phyloP scores from a whole-genome alignment of 2,888 invertebrate species.

The Cheilosia scutellata region DNA sequence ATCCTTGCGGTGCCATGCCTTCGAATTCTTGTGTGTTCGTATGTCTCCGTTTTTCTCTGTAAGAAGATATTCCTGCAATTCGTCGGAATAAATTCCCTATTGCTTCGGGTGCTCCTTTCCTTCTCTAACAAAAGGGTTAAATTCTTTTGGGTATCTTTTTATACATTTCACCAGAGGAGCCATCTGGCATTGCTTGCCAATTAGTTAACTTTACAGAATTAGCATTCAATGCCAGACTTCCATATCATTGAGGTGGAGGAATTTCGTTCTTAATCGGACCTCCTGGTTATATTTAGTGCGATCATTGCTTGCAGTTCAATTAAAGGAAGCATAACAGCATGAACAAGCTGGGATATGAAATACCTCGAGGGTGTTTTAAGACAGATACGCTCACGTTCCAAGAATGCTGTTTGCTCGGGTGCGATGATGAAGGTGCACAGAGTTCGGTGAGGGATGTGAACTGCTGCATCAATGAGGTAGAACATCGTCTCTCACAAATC shows the following conservation, averaged over 20 bases:
- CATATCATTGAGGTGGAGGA: conserved; percentile 36
- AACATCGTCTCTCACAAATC: conserved; percentile 41
- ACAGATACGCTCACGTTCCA: conserved; percentile 35
- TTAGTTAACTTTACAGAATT: conserved; percentile 62
- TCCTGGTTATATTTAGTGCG: conserved; percentile 14
- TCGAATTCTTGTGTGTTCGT: conserved; percentile 19
- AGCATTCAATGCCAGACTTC: conserved; percentile 52
- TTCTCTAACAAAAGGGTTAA: conserved; percentile 10
- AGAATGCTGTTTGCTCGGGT: conserved; percentile 17
- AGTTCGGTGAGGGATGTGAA: not conserved
- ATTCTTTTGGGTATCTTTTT: not conserved
- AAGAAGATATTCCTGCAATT: conserved; percentile 43
- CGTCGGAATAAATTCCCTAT: conserved; percentile 26
- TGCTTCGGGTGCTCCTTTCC: not conserved
- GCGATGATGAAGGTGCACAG: not conserved
- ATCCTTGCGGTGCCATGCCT: conserved; percentile 43
- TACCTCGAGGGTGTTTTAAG: conserved; percentile 33
- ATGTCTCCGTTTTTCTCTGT: conserved; percentile 1
- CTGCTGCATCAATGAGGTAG: conserved; percentile 20
- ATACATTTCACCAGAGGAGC: not conserved
- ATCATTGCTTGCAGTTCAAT: conserved; percentile 43
- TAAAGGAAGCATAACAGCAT: conserved; percentile 11
- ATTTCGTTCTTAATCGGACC: conserved; percentile 17
- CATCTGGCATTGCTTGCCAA: conserved; percentile 50
- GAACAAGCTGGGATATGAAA: conserved; percentile 18